Conservation (phyloP, 2,888 invertebrate genomes). For the Plebejus argus region DNA sequence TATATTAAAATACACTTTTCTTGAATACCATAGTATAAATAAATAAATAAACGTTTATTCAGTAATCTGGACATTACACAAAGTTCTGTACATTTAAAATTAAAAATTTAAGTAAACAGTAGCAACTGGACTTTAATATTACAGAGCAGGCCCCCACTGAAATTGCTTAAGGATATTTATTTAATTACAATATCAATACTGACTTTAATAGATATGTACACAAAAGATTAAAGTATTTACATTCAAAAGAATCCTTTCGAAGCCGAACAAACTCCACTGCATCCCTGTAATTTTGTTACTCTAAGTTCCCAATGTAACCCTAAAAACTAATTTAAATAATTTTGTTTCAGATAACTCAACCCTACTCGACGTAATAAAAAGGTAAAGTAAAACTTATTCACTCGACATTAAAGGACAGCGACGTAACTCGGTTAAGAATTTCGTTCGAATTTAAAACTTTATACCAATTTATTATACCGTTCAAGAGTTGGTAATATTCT, state of each 20-base stretch:
- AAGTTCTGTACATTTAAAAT: too few species aligned
- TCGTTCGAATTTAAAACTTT: slow-evolving; percentile 52
- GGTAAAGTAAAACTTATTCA: slow-evolving; percentile 32
- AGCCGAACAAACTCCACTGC: background rate
- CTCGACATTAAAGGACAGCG: slow-evolving; percentile 35
- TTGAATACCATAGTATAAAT: too few species aligned
- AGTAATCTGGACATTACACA: too few species aligned
- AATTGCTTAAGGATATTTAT: too few species aligned
- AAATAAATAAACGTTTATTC: too few species aligned
- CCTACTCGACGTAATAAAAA: slow-evolving; percentile 31
- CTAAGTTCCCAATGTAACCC: slow-evolving; percentile 20
- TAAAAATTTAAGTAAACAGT: too few species aligned
- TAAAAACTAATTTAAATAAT: slow-evolving; percentile 30
- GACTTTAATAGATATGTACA: background rate
- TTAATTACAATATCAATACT: background rate
- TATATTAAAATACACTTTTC: background rate
- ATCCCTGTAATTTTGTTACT: slow-evolving; percentile 16
- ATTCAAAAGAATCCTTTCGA: background rate
- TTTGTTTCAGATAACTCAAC: slow-evolving; percentile 33
- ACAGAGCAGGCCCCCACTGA: too few species aligned
- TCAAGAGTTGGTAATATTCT: slow-evolving; percentile 70
- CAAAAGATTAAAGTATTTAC: background rate
- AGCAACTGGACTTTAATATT: too few species aligned
- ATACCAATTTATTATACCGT: slow-evolving; percentile 60
- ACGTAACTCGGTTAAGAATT: slow-evolving; percentile 47